These are phyloP conservation scores for Amazona finschi DNA, from an alignment of 2,797 vertebrate species.

Conservation along the genomic window DNA sequence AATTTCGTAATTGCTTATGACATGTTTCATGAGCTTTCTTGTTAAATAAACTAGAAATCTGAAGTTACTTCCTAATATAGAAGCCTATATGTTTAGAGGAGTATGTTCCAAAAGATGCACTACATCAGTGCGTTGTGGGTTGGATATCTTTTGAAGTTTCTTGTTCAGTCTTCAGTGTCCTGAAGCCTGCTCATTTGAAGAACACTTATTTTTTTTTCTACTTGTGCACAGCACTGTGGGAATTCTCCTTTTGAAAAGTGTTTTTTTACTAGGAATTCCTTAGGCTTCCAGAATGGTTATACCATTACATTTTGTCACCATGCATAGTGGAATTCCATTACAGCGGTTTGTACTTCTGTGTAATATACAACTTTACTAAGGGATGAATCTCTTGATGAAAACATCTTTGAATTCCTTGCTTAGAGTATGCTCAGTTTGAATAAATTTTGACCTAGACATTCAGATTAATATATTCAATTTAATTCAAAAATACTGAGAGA, in stretches of 20 bases:
- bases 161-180: neutral
- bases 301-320: neutral
- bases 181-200: neutral
- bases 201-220: neutral
- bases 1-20: neutral
- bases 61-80: neutral
- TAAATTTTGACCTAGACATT: neutral
- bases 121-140: neutral
- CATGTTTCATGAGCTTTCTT: neutral
- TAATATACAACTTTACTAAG: neutral
- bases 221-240: neutral
- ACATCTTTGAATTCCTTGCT: neutral
- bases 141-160: neutral
- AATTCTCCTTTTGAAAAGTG: neutral
- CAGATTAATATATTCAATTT: neutral
- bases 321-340: neutral
- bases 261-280: neutral
- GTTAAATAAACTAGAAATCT: neutral
- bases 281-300: neutral
- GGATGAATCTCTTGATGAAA: neutral
- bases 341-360: neutral
- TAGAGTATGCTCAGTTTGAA: neutral
- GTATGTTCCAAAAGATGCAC: neutral
- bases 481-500: neutral
- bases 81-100: neutral